Base-by-base conservation (phyloP, 2,888 invertebrate genomes). In the Apocheima hispidaria region DNA sequence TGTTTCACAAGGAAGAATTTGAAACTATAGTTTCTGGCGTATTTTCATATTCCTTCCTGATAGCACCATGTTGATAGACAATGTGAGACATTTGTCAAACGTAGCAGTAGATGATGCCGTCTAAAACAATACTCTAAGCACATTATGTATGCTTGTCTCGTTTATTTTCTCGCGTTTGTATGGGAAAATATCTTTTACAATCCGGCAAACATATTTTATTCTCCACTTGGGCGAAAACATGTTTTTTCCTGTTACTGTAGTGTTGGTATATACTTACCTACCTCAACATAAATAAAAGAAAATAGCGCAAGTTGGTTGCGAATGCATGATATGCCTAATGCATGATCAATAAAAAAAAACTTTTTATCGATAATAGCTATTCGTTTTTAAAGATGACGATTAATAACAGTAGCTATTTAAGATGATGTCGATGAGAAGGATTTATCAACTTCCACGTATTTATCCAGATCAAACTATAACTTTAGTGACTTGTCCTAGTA, bases 231-330 rank as follows among this genome's bases (percentile, higher is more conserved):
- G 36, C 36, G 40, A 67, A 63, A 69, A 67, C 65, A 69, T 69
- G 65, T 69, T 64, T 60, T 67, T 67, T 64, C 53, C 53, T 53
- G 53, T 53, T 58, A 41, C 30, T 50, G 38, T 41, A 41, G 21
- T 58, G 38, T 52, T 18, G 26, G 18, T 12, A 21, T 36, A 51
- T 16, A 36, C 14, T 10, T 43, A 9, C 9, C 43, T 46, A 18
- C n/a, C 30, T 48, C 23, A 14, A 43, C 30, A 54, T 44, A 36
- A 53, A 35, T 20, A 41, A 52, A 35, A 20, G 12, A 35, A 26
- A 20, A n/a, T 26, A 28, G 23, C 18, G 12, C 18, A 46, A 46
- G 10, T 12, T 30, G 9, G 20, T 46, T 46, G 26, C 23, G 9
- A n/a, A 7, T 23, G 23, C 9, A 14, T 7, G 26, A 30, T 16